These are phyloP conservation scores for Calypte anna DNA, from an alignment of 2,113 vertebrate genomes.

Conservation along the genomic window DNA sequence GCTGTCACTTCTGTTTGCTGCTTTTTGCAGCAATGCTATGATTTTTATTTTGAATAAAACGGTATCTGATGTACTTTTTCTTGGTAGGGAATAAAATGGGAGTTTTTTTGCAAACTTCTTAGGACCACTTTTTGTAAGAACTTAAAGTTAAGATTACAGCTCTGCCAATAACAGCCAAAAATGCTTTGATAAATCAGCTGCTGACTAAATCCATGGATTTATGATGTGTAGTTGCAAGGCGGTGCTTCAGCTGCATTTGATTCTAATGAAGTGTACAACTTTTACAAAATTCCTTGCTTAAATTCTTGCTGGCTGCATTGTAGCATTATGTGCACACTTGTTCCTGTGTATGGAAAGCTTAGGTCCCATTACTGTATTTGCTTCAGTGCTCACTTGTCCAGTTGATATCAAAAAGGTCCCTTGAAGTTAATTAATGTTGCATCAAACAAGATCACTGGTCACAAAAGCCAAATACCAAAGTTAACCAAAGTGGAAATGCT, in stretches of 20 bases:
- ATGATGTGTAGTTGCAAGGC: not conserved
- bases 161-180: not conserved
- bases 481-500: not conserved
- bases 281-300: not conserved
- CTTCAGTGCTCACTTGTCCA: not conserved
- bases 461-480: not conserved
- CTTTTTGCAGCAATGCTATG: not conserved
- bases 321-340: not conserved
- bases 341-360: not conserved
- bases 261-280: not conserved
- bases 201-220: not conserved
- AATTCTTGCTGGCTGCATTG: not conserved
- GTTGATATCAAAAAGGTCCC: not conserved
- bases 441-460: not conserved
- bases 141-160: not conserved
- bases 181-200: not conserved
- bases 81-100: not conserved
- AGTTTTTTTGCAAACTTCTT: not conserved
- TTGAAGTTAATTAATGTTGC: constrained; percentile 30
- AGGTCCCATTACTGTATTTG: not conserved
- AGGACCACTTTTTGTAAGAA: not conserved
- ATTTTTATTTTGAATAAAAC: not conserved
- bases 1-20: not conserved
- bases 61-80: not conserved
- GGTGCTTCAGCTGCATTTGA: not conserved